Evolutionary conservation across 2,797 vertebrate species (phyloP).

Genomic region (Manis javanica): DNA sequence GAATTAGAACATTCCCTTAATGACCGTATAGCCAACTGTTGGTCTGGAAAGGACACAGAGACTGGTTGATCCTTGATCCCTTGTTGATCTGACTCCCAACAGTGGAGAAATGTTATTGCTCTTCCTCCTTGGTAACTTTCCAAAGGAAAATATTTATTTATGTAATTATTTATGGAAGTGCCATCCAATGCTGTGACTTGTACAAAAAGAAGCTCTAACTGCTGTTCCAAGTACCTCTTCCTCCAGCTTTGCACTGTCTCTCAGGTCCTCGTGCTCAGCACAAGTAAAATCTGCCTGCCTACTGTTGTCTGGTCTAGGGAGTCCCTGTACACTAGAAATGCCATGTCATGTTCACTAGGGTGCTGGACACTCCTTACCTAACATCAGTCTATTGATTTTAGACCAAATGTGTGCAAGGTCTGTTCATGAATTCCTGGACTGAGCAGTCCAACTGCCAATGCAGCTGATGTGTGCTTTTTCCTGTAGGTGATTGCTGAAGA

Average conservation of each 20-base stretch:
- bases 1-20: not conserved
- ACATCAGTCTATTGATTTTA: not conserved
- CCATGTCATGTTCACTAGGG: not conserved
- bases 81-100: not conserved
- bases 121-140: not conserved
- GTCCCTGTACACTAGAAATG: not conserved
- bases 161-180: not conserved
- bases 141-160: not conserved
- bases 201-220: not conserved
- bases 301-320: not conserved
- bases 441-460: not conserved
- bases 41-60: not conserved
- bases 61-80: not conserved
- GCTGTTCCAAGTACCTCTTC: not conserved
- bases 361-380: not conserved
- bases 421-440: not conserved
- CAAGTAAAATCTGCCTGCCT: not conserved
- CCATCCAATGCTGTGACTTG: not conserved
- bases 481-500: conserved; percentile 97
- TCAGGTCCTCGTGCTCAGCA: not conserved
- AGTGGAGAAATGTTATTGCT: not conserved
- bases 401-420: not conserved
- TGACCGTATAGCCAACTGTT: not conserved
- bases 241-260: not conserved
- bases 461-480: conserved; percentile 70